Evolutionary conservation across 2,797 vertebrate genomes (phyloP).

Genomic region (Tapera naevia): DNA sequence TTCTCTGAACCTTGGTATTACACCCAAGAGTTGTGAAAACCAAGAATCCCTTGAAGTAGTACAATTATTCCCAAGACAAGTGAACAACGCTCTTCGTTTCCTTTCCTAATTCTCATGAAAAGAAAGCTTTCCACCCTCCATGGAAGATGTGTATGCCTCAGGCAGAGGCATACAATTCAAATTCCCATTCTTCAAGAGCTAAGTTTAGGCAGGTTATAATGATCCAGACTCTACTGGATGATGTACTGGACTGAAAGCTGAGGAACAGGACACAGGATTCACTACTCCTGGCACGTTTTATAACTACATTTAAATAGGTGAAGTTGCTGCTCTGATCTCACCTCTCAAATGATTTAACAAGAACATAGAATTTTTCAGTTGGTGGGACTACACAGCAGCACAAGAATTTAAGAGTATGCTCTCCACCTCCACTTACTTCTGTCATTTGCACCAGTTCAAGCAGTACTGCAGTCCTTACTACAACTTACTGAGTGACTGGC

Average conservation of each 20-base stretch:
- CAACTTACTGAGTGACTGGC: not conserved
- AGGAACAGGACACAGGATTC: fast-evolving
- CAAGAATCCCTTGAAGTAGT: not conserved
- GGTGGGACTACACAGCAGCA: not conserved
- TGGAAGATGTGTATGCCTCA: not conserved
- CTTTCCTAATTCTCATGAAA: not conserved
- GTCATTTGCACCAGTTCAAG: not conserved
- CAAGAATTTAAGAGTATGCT: not conserved
- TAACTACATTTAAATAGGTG: not conserved
- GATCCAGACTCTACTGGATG: not conserved
- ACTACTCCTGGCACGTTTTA: not conserved
- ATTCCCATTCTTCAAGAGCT: not conserved
- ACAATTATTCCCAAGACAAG: not conserved
- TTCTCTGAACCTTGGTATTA: not conserved
- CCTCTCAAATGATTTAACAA: not conserved
- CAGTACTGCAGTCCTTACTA: not conserved
- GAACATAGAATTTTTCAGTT: not conserved
- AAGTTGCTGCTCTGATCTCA: not conserved
- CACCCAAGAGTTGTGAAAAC: not conserved
- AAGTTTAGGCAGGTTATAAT: not conserved
- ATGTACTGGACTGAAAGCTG: not conserved
- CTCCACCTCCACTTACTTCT: not conserved
- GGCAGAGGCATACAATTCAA: not conserved
- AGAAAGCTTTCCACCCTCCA: not conserved
- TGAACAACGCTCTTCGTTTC: not conserved